A percentile compares a stretch with the other conserved stretches of the same genome.
Conservation (phyloP, 2,888 invertebrate species). For the Lasioglossum figueresi region DNA sequence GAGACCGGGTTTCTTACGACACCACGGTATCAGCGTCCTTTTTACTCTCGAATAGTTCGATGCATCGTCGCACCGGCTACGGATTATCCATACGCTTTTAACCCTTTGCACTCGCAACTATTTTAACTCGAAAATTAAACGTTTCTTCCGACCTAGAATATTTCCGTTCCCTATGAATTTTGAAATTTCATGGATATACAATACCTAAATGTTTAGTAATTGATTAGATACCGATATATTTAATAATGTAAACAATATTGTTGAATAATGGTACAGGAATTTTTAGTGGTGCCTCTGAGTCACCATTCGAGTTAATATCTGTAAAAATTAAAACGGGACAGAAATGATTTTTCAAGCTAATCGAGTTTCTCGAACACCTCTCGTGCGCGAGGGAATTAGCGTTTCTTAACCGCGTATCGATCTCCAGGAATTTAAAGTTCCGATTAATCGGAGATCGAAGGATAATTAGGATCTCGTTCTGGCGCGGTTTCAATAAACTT, state of each 20-base stretch:
- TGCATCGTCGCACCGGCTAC: background rate
- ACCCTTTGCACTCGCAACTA: background rate
- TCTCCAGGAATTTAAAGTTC: background rate
- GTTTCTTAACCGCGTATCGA: background rate
- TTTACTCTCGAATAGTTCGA: background rate
- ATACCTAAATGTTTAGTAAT: too few species aligned
- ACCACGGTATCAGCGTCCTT: background rate
- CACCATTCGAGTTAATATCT: background rate
- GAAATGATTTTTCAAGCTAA: background rate
- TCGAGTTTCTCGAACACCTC: background rate
- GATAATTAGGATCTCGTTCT: background rate
- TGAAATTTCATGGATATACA: too few species aligned
- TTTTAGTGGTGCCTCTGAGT: too few species aligned
- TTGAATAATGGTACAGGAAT: too few species aligned
- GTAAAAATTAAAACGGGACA: background rate
- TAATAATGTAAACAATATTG: too few species aligned
- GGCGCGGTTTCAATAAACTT: too few species aligned
- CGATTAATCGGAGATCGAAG: background rate
- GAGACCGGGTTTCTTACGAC: background rate
- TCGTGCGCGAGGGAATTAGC: background rate
- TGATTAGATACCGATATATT: too few species aligned
- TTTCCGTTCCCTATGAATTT: too few species aligned
- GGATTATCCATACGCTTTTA: background rate
- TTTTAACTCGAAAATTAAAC: too few species aligned
- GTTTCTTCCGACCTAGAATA: too few species aligned